A percentile compares a stretch with the other conserved stretches of the same genome.
phyloP scores from a whole-genome alignment of 2,113 vertebrate genomes.

The Chaetorhynchus papuensis region DNA sequence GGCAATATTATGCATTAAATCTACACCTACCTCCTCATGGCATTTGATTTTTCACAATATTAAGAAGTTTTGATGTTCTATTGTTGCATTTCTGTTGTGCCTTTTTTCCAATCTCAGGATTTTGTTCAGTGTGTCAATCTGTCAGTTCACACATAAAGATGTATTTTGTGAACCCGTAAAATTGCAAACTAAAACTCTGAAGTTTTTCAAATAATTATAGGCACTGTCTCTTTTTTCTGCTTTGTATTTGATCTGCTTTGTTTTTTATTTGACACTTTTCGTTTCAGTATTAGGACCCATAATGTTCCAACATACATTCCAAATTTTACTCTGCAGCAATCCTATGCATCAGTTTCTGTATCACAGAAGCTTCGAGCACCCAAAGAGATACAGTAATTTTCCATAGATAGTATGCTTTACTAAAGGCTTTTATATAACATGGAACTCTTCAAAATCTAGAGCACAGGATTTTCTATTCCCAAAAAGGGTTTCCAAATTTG shows the following conservation, averaged over 20 bases:
- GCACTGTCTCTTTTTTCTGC: background rate
- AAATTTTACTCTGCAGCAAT: background rate
- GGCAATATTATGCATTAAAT: background rate
- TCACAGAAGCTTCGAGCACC: background rate
- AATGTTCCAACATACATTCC: background rate
- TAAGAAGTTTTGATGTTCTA: background rate
- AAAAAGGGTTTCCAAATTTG: background rate
- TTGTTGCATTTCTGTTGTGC: background rate
- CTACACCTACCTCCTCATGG: background rate
- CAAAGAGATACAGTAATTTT: background rate
- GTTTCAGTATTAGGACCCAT: background rate
- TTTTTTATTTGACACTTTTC: background rate
- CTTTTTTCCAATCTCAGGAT: background rate
- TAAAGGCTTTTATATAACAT: background rate
- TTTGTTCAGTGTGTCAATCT: constrained; percentile 1
- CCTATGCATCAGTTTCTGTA: background rate
- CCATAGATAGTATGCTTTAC: background rate
- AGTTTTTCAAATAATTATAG: background rate
- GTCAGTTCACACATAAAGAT: background rate
- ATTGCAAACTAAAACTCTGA: background rate
- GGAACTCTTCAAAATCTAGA: background rate
- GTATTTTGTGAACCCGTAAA: background rate
- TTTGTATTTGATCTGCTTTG: background rate
- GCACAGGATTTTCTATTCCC: background rate
- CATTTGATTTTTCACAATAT: background rate